Conservation (phyloP, 2,888 invertebrate genomes). For the Nasonia oneida region DNA sequence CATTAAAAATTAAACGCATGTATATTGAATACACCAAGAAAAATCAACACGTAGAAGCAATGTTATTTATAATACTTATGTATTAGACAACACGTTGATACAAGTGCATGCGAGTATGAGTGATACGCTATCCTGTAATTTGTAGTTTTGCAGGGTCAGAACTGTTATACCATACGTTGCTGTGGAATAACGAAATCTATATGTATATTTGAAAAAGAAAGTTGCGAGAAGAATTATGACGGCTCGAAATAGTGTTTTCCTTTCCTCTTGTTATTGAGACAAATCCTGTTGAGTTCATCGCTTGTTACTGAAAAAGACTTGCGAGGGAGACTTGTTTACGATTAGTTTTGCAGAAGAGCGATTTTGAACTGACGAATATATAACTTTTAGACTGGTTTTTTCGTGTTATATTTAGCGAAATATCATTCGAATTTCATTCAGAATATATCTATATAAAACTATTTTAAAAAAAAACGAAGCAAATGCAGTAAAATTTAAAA, state of each 20-base stretch:
- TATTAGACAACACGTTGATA: slow-evolving; percentile 30
- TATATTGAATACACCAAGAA: slow-evolving; percentile 52
- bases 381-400: slow-evolving; percentile 36
- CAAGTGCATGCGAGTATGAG: slow-evolving; percentile 42
- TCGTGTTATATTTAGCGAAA: slow-evolving; percentile 24
- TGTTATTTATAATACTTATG: slow-evolving; percentile 64
- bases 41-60: slow-evolving; percentile 68
- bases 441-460: slow-evolving; percentile 20
- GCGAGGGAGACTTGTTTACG: neutral
- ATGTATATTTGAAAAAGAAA: slow-evolving; percentile 4
- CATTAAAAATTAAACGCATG: slow-evolving; percentile 32
- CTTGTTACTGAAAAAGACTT: neutral
- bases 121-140: slow-evolving; percentile 61
- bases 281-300: neutral
- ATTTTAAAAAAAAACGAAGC: slow-evolving; percentile 30
- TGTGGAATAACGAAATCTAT: slow-evolving; percentile 19
- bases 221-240: neutral
- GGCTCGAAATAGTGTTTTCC: neutral
- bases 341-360: slow-evolving; percentile 17
- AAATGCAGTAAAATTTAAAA: slow-evolving; percentile 20
- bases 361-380: slow-evolving; percentile 30
- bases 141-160: slow-evolving; percentile 1
- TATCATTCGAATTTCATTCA: slow-evolving; percentile 27
- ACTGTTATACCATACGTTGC: neutral
- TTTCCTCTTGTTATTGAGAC: neutral